phyloP scores from a whole-genome alignment of 2,797 vertebrate species.

The Delichon dasypus region DNA sequence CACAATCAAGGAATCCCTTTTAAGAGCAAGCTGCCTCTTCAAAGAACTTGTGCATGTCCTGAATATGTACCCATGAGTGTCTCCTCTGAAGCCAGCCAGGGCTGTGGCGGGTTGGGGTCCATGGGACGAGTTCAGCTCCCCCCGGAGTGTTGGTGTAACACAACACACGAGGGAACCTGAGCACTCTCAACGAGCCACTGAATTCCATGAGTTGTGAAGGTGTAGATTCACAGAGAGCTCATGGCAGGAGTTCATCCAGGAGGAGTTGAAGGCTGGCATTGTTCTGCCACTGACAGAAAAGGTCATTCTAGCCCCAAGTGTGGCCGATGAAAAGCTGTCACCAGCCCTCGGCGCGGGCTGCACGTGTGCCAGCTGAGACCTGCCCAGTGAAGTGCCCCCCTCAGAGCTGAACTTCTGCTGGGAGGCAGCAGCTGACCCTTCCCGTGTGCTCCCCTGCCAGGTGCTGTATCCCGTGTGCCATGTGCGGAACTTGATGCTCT shows the following conservation, averaged over 20 bases:
- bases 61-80: not conserved
- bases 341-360: not conserved
- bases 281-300: not conserved
- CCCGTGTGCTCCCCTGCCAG: constrained; percentile 59
- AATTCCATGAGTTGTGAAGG: not conserved
- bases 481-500: constrained; percentile 95
- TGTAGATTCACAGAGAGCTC: not conserved
- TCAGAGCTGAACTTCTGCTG: not conserved
- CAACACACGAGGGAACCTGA: not conserved
- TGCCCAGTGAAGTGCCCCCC: not conserved
- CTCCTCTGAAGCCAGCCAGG: not conserved
- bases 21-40: not conserved
- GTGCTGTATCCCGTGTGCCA: constrained; percentile 98
- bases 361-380: not conserved
- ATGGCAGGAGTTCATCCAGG: not conserved
- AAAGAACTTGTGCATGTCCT: not conserved
- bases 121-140: not conserved
- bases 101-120: not conserved
- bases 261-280: not conserved
- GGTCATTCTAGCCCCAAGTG: not conserved
- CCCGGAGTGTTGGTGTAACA: not conserved
- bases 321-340: not conserved
- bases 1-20: not conserved
- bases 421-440: not conserved
- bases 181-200: not conserved